Evolutionary conservation across 2,113 vertebrate genomes (phyloP), one percentile per base, ranked within the genome.

Genomic region (Arvicanthis niloticus): DNA sequence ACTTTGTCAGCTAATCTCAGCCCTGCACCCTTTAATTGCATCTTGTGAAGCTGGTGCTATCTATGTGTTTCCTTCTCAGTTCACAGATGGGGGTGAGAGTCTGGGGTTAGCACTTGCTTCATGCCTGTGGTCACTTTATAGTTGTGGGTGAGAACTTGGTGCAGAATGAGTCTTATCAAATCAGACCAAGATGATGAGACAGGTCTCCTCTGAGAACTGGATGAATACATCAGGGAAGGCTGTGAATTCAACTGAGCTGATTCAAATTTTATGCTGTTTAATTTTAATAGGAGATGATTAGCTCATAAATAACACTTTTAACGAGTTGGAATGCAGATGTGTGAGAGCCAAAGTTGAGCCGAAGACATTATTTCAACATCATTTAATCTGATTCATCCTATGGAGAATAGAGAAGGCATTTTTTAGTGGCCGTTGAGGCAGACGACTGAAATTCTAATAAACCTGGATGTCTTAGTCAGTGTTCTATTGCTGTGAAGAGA

Each of bases 221-320:
- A 92, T 89, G 96, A 97, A 92, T 91, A 78, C 42, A 75, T 91
- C 88, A 94, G 84, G 75, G 96, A 92, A 94, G 85, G 56, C 91
- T 94, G 92, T 40, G 77, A 94, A 93, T 93, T 97, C 97, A 96
- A 56, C 51, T 82, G 97, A 87, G 67, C 85, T 91, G 73, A 97
- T 95, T 96, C 93, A 93, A 92, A 97, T 97, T 96, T 97, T 89
- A 97, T 96, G 97, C 73, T 93, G 91, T 82, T 98, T 97, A 97
- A 97, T 97, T 97, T 97, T 97, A 96, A 96, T 95, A 93, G 72
- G 77, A 60, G 92, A 84, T 65, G 96, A 95, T 92, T 92, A 87
- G 92, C 86, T 84, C 78, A 94, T 96, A 94, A 97, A 94, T 97
- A 96, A 91, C 51, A 89, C 91, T 94, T 93, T 89, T 67, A 96